These are phyloP conservation scores for Ciconia boyciana DNA, from an alignment of 2,113 vertebrate genomes.

Conservation along the genomic window DNA sequence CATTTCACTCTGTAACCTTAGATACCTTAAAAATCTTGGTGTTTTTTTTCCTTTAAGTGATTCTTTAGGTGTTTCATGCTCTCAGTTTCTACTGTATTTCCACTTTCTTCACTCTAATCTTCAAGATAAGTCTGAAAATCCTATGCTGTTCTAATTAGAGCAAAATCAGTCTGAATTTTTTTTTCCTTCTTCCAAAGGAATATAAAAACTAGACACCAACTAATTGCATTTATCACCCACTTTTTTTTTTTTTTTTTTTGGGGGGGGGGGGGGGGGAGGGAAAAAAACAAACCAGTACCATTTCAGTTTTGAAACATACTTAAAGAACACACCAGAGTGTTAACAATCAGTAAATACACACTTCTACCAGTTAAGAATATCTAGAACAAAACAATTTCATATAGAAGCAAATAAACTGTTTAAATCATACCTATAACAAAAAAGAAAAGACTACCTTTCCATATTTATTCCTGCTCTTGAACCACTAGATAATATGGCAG, in stretches of 20 bases:
- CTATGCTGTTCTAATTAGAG: not conserved
- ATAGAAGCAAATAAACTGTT: not conserved
- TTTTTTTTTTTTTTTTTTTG: not conserved
- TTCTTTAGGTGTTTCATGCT: not conserved
- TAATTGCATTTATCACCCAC: not conserved
- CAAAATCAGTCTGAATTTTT: not conserved
- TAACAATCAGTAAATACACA: not conserved
- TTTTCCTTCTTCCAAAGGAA: not conserved
- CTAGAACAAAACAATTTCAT: not conserved
- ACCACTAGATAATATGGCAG: slow-evolving; percentile 87
- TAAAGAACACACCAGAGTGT: not conserved
- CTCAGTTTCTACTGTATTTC: not conserved
- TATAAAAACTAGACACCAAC: not conserved
- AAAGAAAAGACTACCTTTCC: slow-evolving; percentile 81
- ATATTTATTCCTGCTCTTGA: slow-evolving; percentile 88
- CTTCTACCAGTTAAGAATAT: not conserved
- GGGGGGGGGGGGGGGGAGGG: too few species aligned
- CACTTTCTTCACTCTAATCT: not conserved
- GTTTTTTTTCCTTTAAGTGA: not conserved
- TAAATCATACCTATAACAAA: not conserved
- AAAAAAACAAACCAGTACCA: not conserved
- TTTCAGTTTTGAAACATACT: not conserved
- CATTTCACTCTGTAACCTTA: not conserved
- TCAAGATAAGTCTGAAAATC: not conserved
- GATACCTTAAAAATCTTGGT: not conserved